Percentiles rank a stretch among this genome's conserved stretches.
Conservation (phyloP, 2,888 invertebrate species). For the Romanomermis culicivorax region DNA sequence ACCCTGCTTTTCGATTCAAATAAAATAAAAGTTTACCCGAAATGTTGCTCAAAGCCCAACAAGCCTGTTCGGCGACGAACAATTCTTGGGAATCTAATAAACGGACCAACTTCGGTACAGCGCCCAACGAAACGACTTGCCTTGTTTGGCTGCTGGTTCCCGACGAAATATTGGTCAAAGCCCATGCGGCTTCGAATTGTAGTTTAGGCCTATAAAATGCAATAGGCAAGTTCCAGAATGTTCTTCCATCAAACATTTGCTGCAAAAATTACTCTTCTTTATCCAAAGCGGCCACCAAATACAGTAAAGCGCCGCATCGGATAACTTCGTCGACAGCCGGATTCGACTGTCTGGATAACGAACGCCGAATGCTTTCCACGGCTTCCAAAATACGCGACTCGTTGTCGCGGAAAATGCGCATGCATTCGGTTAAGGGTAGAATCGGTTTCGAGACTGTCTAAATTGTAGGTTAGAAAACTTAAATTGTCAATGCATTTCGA, state of each 20-base stretch:
- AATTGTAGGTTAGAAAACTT: neutral
- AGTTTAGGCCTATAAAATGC: conserved; percentile 26
- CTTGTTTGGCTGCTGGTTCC: conserved; percentile 75
- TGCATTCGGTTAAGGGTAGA: neutral
- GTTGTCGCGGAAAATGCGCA: neutral
- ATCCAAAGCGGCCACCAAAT: conserved; percentile 51
- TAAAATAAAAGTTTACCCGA: conserved; percentile 45
- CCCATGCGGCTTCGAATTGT: conserved; percentile 90
- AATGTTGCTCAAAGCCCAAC: conserved; percentile 82
- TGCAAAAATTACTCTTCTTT: conserved; percentile 5
- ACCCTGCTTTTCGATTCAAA: conserved; percentile 1
- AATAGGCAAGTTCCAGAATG: no score
- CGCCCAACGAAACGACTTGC: conserved; percentile 62
- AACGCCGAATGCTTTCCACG: conserved; percentile 40
- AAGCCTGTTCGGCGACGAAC: conserved; percentile 53
- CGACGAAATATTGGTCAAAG: conserved; percentile 85
- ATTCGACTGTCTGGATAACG: conserved; percentile 63
- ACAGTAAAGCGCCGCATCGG: conserved; percentile 55
- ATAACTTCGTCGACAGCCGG: conserved; percentile 77
- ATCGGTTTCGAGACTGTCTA: neutral
- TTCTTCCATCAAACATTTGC: no score
- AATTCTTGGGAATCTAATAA: conserved; percentile 45
- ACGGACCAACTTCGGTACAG: conserved; percentile 54
- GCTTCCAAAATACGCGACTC: conserved; percentile 13
- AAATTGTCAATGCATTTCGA: no score